Base-by-base conservation (phyloP, 92 coral and sea anemone genomes). In the Montipora capitata region DNA sequence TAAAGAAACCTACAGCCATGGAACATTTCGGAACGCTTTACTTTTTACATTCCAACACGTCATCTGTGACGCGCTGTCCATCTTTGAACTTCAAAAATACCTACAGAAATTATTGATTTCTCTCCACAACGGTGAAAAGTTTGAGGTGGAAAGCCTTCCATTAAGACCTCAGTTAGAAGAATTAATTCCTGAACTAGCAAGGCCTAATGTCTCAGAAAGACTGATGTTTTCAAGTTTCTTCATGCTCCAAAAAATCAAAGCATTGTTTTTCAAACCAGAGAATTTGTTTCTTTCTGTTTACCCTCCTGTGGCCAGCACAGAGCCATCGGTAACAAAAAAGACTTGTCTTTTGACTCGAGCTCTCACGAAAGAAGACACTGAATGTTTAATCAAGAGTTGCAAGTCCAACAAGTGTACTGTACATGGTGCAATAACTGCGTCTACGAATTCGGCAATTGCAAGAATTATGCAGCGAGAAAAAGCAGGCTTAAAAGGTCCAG, bases 381-480 rank as follows among this genome's bases (percentile, higher is more conserved):
- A 39, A 54, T 61, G 20, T n/a, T 10, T 87, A 38, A 85, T 80
- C 12, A 61, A 69, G 74, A 72, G 58, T 15, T 70, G 91, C 2
- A 87, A 80, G 56, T 52, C 80, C 11, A 80, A 87, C 80, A 81
- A 73, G 45, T 87, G 91, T 45, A 87, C 91, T 1, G 91, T 87
- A 13, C 91, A 87, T 14, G 91, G 91, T 0, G 91, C 88, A 11
- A 71, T 87, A 10, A 72, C 88, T 15, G 91, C 91, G 45, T 86
- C 88, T 52, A 58, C 70, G 73, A 57, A 80, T 87, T 69, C 63
- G 27, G 90, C 90, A 54, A 86, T 78, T 18, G 65, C 77, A 40
- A 77, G 56, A 76, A 63, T 85, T 77, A 44, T 85, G 4, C 74
- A 48, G 27, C 20, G 56, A 66, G 58, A 77, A 27, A 77, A 63